Evolutionary conservation across 2,888 invertebrate genomes (phyloP).

Genomic region (Choreutis nemorana): DNA sequence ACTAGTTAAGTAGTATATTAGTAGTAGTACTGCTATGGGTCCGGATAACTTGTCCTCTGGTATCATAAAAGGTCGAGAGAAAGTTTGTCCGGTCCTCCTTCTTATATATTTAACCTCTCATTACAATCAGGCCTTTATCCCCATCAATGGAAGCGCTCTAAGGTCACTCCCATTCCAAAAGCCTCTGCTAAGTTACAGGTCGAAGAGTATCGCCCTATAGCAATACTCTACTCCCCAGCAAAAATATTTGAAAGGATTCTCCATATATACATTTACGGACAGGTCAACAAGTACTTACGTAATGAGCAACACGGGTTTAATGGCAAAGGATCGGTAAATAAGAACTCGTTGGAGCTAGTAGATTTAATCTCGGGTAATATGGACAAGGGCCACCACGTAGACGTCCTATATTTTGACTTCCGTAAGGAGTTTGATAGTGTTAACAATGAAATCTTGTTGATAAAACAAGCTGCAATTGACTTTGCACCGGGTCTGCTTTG

Average conservation of each 20-base stretch:
- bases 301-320: conserved; percentile 3
- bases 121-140: neutral
- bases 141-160: neutral
- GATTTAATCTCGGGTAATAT: neutral
- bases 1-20: no score
- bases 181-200: neutral
- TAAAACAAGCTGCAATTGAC: neutral
- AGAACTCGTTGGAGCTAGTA: conserved; percentile 4
- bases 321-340: conserved; percentile 4
- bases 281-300: neutral
- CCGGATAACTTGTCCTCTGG: no score
- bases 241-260: neutral
- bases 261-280: neutral
- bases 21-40: no score
- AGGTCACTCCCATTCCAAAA: neutral
- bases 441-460: neutral
- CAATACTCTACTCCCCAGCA: neutral
- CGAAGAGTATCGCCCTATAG: neutral
- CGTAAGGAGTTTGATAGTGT: neutral
- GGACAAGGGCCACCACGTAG: neutral
- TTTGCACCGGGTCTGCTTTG: neutral
- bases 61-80: no score
- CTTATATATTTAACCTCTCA: neutral
- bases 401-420: neutral
- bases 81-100: neutral